phyloP scores from a whole-genome alignment of 2,888 invertebrate genomes.

The Galeruca laticollis region DNA sequence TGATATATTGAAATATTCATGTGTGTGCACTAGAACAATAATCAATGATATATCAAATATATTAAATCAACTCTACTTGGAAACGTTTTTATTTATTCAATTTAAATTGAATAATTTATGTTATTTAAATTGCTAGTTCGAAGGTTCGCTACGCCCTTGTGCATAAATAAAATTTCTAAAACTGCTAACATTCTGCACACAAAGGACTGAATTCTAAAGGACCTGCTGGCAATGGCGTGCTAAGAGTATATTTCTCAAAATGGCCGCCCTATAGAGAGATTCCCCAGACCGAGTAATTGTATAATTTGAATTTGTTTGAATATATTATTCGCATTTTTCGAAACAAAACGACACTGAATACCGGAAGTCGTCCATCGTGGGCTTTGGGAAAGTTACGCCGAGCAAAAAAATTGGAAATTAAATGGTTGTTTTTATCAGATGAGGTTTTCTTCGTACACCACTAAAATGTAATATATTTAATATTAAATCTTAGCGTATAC shows the following conservation, averaged over 20 bases:
- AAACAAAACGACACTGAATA: conserved; percentile 35
- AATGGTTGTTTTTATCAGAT: conserved; percentile 32
- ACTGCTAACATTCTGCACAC: conserved; percentile 26
- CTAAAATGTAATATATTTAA: conserved; percentile 9
- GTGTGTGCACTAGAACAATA: not conserved
- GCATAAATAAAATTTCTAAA: conserved; percentile 19
- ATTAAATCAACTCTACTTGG: not conserved
- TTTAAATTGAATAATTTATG: not conserved
- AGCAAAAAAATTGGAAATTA: conserved; percentile 27
- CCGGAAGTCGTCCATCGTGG: conserved; percentile 38
- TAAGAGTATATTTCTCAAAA: conserved; percentile 33
- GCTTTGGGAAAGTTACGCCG: conserved; percentile 38
- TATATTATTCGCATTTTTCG: conserved; percentile 41
- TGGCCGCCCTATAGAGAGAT: conserved; percentile 24
- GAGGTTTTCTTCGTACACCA: conserved; percentile 3
- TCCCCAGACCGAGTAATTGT: conserved; percentile 42
- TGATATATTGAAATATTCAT: too few species aligned
- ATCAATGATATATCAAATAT: not conserved
- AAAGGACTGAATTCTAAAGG: conserved; percentile 16
- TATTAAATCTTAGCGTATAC: conserved; percentile 14
- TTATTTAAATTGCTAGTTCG: not conserved
- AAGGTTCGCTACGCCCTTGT: conserved; percentile 7
- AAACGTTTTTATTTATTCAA: not conserved
- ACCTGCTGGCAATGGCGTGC: conserved; percentile 33
- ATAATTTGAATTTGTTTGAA: conserved; percentile 45